These are phyloP conservation scores for Leptopilina drosophilae DNA, from an alignment of 2,888 invertebrate species.

Conservation along the genomic window DNA sequence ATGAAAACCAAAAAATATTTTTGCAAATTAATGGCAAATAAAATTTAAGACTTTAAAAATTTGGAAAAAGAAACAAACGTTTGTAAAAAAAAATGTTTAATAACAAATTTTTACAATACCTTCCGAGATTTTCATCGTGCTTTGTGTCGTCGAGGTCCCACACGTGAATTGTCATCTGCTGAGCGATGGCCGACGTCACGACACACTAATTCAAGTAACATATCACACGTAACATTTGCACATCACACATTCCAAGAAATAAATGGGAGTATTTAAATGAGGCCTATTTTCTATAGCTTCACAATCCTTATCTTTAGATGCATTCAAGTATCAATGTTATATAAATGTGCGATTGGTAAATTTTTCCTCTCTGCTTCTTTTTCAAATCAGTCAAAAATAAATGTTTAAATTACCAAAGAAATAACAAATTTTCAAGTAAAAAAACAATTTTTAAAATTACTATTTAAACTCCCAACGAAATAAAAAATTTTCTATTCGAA, in stretches of 20 bases:
- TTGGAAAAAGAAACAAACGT: not conserved
- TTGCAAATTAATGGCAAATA: constrained; percentile 2
- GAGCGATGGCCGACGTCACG: constrained; percentile 81
- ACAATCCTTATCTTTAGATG: not conserved
- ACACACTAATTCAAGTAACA: constrained; percentile 76
- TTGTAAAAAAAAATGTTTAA: constrained; percentile 37
- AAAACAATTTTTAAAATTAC: not conserved
- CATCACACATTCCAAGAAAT: constrained; percentile 58
- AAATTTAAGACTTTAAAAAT: not conserved
- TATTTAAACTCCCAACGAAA: not conserved
- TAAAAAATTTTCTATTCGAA: no score
- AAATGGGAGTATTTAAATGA: constrained; percentile 24
- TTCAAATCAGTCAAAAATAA: not conserved
- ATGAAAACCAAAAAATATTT: not conserved
- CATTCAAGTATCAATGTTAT: not conserved
- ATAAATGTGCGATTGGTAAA: not conserved
- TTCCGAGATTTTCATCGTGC: constrained; percentile 92
- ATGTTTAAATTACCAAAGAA: not conserved
- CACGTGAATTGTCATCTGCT: constrained; percentile 86
- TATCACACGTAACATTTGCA: constrained; percentile 73
- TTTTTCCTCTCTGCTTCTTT: not conserved
- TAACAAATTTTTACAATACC: constrained; percentile 79
- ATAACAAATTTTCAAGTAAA: not conserved
- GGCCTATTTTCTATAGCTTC: constrained; percentile 32
- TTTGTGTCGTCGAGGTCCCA: constrained; percentile 93